These are phyloP conservation scores for Erebia epiphron DNA, from an alignment of 2,888 invertebrate species.

Conservation along the genomic window DNA sequence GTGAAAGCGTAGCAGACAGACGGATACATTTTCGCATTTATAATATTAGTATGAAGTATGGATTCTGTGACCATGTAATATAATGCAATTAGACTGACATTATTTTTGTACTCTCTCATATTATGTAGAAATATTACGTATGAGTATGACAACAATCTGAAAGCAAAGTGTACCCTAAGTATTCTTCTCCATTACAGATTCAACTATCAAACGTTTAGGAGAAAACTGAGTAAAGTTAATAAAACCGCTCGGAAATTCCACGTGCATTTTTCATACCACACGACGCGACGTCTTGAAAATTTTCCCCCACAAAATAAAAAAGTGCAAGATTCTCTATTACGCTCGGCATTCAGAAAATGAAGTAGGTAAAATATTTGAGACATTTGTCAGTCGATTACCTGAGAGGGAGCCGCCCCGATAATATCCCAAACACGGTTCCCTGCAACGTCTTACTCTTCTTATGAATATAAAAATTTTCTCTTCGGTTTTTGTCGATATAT, in stretches of 20 bases:
- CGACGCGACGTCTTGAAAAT: constrained; percentile 26
- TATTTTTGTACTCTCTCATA: too few species aligned
- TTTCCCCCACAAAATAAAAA: constrained; percentile 37
- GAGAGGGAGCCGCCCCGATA: constrained; percentile 66
- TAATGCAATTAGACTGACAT: too few species aligned
- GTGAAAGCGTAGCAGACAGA: too few species aligned
- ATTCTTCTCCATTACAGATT: constrained; percentile 7
- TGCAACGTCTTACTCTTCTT: constrained; percentile 63
- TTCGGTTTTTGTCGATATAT: constrained; percentile 17
- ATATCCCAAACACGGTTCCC: constrained; percentile 67
- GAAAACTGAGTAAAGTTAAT: neutral
- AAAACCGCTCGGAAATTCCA: constrained; percentile 11
- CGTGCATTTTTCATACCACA: constrained; percentile 21
- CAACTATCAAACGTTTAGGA: constrained; percentile 8
- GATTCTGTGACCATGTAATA: too few species aligned
- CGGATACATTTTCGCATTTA: too few species aligned
- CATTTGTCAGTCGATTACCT: constrained; percentile 82
- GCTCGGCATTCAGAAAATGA: constrained; percentile 69
- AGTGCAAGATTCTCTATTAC: constrained; percentile 50
- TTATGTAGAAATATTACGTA: neutral
- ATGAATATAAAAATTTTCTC: constrained; percentile 71
- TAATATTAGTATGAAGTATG: too few species aligned
- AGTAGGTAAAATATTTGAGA: constrained; percentile 79
- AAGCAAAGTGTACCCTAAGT: neutral
- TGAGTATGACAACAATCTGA: neutral